These are phyloP conservation scores for Cassiopea xamachana DNA, from an alignment of 30 jellyfish, hydroid and myxozoan species.

Conservation along the genomic window DNA sequence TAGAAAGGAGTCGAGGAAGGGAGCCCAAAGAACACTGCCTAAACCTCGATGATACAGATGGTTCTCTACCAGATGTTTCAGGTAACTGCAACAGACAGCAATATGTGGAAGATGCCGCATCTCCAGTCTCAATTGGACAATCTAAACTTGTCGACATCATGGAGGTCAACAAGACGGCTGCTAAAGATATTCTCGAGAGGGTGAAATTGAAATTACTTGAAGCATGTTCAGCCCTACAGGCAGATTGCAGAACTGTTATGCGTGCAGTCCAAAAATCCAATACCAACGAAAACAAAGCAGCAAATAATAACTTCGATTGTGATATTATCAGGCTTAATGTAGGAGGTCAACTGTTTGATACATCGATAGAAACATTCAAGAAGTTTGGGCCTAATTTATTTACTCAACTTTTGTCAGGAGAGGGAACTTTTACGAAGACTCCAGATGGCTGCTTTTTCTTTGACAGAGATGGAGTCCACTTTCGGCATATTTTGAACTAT, in stretches of 20 bases:
- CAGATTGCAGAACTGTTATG: neutral
- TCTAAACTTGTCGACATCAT: neutral
- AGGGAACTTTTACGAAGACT: slow-evolving; percentile 1
- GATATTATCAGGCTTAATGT: slow-evolving; percentile 35
- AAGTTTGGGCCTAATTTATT: slow-evolving; percentile 12
- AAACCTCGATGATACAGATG: neutral
- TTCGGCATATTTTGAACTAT: slow-evolving; percentile 35
- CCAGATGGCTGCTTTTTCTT: slow-evolving; percentile 31
- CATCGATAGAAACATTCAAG: slow-evolving; percentile 7
- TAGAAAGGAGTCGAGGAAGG: neutral
- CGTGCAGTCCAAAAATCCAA: neutral
- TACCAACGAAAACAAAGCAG: neutral
- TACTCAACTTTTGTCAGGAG: slow-evolving; percentile 14
- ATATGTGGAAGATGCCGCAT: neutral
- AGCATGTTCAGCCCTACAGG: neutral
- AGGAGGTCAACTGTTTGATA: slow-evolving; percentile 39
- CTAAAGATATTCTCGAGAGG: neutral
- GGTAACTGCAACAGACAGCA: neutral
- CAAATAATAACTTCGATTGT: neutral
- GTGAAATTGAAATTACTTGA: neutral
- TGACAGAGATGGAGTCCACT: slow-evolving; percentile 40
- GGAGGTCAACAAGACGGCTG: neutral
- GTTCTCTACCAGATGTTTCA: neutral
- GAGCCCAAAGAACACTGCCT: neutral
- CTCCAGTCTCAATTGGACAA: neutral